Evolutionary conservation across 2,888 invertebrate genomes (phyloP), one percentile per base, ranked within the genome.

Genomic region (Zaprionus obscuricornis): DNA sequence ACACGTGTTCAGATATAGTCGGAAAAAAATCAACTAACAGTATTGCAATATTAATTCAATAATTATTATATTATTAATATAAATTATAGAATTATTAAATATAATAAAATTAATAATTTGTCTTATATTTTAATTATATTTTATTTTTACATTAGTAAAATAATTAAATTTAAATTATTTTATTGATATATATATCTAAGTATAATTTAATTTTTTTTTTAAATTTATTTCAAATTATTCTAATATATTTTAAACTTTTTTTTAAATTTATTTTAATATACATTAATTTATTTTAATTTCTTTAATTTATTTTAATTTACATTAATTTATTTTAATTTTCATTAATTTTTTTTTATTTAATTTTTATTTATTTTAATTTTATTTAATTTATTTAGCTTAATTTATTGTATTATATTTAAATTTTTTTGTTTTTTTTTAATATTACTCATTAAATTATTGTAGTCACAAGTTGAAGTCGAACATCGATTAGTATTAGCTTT

Each of bases 371-470:
- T 7, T 17, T 20, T 3, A 26, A 1, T 29, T 26, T 18, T 10
- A 47, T 42, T 31, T n/a, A 22, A 46, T 20, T 36, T 13, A 10
- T n/a, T 20, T n/a, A n/a, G n/a, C n/a, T n/a, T n/a, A n/a, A n/a
- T n/a, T n/a, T n/a, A n/a, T n/a, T n/a, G n/a, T n/a, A n/a, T n/a
- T n/a, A n/a, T n/a, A 33, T 37, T 24, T 33, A 2, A 20, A 3
- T 17, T n/a, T 10, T 40, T 60, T n/a, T 22, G 16, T 1, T 0
- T 26, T 26, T 33, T 6, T 6, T 6, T 6, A 24, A 24, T 24
- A 24, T 6, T 6, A 24, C 8, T 24, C n/a, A n/a, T n/a, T n/a
- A n/a, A n/a, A 24, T 24, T 24, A 6, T 24, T 24, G 8, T 6
- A 24, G 5, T 24, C 24, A 24, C 8, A 24, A 24, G 8, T 27